Conservation (phyloP, 2,888 invertebrate genomes). For the Steromphala cineraria region DNA sequence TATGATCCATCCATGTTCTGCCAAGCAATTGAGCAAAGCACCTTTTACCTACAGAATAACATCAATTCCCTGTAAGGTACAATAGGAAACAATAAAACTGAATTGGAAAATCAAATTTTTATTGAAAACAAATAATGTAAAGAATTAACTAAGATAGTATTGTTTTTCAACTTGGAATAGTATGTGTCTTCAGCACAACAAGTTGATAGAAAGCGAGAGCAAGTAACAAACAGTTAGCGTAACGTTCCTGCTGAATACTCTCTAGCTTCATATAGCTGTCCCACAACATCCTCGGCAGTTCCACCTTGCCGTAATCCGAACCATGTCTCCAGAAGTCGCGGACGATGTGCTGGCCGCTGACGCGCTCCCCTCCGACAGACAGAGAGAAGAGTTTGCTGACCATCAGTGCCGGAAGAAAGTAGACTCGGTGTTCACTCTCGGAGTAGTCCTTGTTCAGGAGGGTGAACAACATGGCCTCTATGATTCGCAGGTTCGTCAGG, state of each 20-base stretch:
- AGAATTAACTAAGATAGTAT: background rate
- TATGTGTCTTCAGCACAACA: conserved; percentile 28
- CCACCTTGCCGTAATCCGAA: conserved; percentile 17
- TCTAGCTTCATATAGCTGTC: conserved; percentile 21
- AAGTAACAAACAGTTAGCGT: conserved; percentile 33
- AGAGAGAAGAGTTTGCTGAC: conserved; percentile 42
- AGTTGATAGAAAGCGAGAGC: conserved; percentile 39
- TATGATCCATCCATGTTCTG: too few relatives aligned
- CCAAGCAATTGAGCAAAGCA: too few relatives aligned
- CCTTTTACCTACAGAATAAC: too few relatives aligned
- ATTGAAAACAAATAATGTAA: too few relatives aligned
- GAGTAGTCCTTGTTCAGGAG: conserved; percentile 38
- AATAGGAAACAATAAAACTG: too few relatives aligned
- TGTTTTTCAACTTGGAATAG: background rate
- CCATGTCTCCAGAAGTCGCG: conserved; percentile 26
- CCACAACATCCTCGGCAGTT: conserved; percentile 5
- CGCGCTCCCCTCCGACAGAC: conserved; percentile 46
- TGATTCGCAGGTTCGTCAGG: conserved; percentile 29
- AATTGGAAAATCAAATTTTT: too few relatives aligned
- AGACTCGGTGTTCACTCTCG: conserved; percentile 31
- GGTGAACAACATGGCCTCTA: conserved; percentile 39
- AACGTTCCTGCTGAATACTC: conserved; percentile 31
- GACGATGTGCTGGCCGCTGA: conserved; percentile 47
- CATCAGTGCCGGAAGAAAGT: conserved; percentile 32
- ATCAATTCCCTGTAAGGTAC: too few relatives aligned